phyloP scores from a whole-genome alignment of 1,140 invertebrate genomes.

The Penaeus vannamei region DNA sequence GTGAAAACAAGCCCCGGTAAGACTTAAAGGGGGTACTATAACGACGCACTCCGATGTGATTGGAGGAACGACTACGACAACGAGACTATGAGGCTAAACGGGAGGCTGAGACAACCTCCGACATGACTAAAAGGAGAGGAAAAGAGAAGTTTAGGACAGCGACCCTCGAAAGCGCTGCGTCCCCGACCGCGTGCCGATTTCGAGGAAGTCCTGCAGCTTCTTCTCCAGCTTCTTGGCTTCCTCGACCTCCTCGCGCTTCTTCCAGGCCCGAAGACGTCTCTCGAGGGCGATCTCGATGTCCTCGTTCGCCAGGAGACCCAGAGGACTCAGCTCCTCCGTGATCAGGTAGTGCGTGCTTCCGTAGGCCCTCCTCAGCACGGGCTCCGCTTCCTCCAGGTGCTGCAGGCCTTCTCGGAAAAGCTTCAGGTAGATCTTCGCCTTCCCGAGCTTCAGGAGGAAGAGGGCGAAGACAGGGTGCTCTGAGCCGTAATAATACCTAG shows the following conservation, averaged over 20 bases:
- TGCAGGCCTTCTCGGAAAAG: constrained; percentile 34
- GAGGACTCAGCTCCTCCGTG: constrained; percentile 31
- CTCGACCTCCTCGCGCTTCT: constrained; percentile 36
- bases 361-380: constrained; percentile 28
- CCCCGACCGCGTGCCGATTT: no score
- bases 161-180: no score
- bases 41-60: no score
- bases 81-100: no score
- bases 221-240: no score
- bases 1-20: no score
- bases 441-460: constrained; percentile 50
- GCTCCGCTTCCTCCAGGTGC: constrained; percentile 35
- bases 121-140: no score
- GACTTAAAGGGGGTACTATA: no score
- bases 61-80: no score
- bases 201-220: no score
- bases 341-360: constrained; percentile 53
- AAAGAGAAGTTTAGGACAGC: no score
- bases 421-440: constrained; percentile 54
- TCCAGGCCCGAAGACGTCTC: constrained; percentile 33
- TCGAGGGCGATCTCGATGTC: constrained; percentile 63
- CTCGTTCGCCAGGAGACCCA: constrained; percentile 59
- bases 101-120: no score
- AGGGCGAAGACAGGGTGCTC: constrained; percentile 26
- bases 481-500: constrained; percentile 43